Percentiles rank a stretch among this genome's conserved stretches.
Evolutionary conservation across 2,888 invertebrate genomes (phyloP).

Genomic region (Diaphora mendica): DNA sequence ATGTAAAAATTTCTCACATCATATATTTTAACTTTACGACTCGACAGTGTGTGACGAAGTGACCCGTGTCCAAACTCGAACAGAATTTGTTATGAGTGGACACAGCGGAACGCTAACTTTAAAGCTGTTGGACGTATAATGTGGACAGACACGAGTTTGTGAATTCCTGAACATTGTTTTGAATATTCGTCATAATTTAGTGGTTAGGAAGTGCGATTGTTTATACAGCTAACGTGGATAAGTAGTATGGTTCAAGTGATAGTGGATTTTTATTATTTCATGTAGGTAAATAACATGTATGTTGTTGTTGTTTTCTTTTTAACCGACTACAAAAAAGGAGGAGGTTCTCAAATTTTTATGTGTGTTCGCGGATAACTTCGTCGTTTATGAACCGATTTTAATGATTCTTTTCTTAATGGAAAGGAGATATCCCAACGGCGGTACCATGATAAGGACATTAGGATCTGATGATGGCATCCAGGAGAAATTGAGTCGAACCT

Average conservation of each 20-base stretch:
- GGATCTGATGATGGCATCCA: too few species aligned
- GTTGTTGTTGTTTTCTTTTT: too few species aligned
- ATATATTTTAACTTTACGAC: not conserved
- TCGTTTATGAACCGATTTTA: too few species aligned
- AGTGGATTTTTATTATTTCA: too few species aligned
- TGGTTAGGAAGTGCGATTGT: not conserved
- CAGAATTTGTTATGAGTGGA: conserved; percentile 19
- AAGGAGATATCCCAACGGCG: too few species aligned
- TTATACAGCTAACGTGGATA: not conserved
- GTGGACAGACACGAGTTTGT: conserved; percentile 3
- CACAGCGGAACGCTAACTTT: not conserved
- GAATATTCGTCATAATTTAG: conserved; percentile 8
- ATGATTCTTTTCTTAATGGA: too few species aligned
- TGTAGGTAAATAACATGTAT: too few species aligned
- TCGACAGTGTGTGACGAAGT: conserved; percentile 14
- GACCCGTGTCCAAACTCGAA: conserved; percentile 13
- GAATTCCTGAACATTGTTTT: conserved; percentile 8
- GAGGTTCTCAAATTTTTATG: too few species aligned
- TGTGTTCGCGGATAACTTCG: too few species aligned
- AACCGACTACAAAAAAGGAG: too few species aligned
- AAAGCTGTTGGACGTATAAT: conserved; percentile 1
- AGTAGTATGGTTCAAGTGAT: not conserved
- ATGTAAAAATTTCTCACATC: conserved; percentile 3
- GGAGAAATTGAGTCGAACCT: too few species aligned
- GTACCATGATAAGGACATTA: too few species aligned